Evolutionary conservation across 2,888 invertebrate species (phyloP).

Genomic region (Brenthis ino): DNA sequence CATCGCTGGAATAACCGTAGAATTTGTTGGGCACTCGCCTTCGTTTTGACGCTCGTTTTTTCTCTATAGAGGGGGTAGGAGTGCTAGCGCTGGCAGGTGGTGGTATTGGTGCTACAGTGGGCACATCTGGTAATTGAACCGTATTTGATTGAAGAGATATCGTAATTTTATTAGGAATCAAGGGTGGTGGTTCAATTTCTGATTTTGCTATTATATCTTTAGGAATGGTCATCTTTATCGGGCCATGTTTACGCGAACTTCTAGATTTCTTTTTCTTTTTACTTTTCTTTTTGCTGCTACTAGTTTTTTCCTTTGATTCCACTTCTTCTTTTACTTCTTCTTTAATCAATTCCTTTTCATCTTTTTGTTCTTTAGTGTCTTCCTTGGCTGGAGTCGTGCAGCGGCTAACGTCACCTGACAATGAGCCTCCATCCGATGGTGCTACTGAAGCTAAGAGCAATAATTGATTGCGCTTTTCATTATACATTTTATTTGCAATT

Average conservation of each 20-base stretch:
- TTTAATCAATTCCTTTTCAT: constrained; percentile 76
- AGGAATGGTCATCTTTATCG: constrained; percentile 84
- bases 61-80: constrained; percentile 74
- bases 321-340: constrained; percentile 66
- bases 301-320: constrained; percentile 76
- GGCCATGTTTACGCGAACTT: constrained; percentile 73
- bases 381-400: constrained; percentile 83
- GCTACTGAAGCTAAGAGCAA: constrained; percentile 84
- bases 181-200: constrained; percentile 52
- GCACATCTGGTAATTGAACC: constrained; percentile 72
- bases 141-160: constrained; percentile 78
- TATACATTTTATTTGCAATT: constrained; percentile 86
- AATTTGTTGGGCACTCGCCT: constrained; percentile 92
- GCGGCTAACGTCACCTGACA: constrained; percentile 84
- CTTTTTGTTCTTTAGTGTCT: constrained; percentile 79
- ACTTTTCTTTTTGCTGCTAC: constrained; percentile 85
- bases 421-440: constrained; percentile 82
- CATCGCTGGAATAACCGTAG: constrained; percentile 94
- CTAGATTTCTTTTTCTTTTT: constrained; percentile 84
- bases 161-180: constrained; percentile 73
- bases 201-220: constrained; percentile 70
- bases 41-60: constrained; percentile 89
- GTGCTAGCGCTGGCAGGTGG: constrained; percentile 44
- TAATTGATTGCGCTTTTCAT: constrained; percentile 88
- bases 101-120: constrained; percentile 43